Evolutionary conservation across 2,797 vertebrate genomes (phyloP), one percentile per base, ranked within the genome.

Genomic region (Philypnodon macrostomus): DNA sequence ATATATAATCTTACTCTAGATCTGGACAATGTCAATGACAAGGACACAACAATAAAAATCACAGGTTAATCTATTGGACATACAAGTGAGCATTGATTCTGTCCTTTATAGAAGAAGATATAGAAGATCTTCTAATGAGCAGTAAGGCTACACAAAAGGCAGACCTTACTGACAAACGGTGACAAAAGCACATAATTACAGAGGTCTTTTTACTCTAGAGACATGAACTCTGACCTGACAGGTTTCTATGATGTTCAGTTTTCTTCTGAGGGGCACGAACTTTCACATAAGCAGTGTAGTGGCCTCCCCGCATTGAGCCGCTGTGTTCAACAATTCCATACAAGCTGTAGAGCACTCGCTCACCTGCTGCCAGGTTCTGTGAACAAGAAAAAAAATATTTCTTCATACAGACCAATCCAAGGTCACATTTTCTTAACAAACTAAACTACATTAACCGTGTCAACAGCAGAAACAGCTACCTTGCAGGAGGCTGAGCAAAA

Each of bases 261-360:
- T 86, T 93, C 79, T 81, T 91, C 73, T 91, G 91, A 1, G 93
- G 88, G 5, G 87, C 26, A 17, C 95, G 91, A 58, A 97, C 92
- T 88, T 94, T 98, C 47, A 99, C 95, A 8, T 98, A 99, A 0
- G 96, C 96, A 0, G 94, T 88, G 49, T 98, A 98, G 69, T 99
- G 96, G 4, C 96, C 96, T 4, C 92, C 95, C 33, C 92, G 89
- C 96, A 99, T 97, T 0, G 95, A 98, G 33, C 96, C 96, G 0
- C 92, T 96, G 26, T 99, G 96, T 47, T 98, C 96, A 13, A 99
- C 96, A 58, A 99, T 92, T 63, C 96, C 96, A 15, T 97, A 99
- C 9, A 99, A 90, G 39, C 89, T 91, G 26, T 97, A 99, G 2
- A 94, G 87, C 75, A 98, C 94, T 44, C 88, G 86, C 52, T 91